Evolutionary conservation across 2,113 vertebrate species (phyloP).

Genomic region (Daboia siamensis): DNA sequence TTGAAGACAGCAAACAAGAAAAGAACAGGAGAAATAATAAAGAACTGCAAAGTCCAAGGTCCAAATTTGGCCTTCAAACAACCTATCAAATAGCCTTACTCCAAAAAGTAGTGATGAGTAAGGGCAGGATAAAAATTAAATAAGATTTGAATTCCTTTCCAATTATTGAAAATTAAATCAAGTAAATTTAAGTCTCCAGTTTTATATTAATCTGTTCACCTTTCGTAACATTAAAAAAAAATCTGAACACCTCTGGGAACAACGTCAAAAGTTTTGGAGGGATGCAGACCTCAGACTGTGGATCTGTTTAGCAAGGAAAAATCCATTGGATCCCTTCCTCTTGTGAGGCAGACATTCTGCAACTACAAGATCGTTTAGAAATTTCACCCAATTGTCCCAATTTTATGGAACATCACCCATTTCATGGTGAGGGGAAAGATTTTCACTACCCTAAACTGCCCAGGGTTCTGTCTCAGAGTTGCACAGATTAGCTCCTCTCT

Average conservation of each 20-base stretch:
- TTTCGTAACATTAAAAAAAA: neutral
- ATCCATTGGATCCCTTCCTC: neutral
- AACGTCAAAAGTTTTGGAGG: neutral
- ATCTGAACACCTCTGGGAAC: neutral
- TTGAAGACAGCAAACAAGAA: neutral
- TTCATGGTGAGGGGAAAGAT: neutral
- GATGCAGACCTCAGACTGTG: neutral
- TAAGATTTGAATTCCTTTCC: neutral
- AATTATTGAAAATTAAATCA: neutral
- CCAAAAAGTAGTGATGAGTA: neutral
- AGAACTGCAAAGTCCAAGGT: neutral
- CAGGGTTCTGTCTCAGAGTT: neutral
- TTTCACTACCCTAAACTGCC: neutral
- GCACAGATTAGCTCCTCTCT: neutral
- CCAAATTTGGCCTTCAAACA: neutral
- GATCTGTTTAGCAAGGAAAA: neutral
- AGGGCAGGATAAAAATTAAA: neutral
- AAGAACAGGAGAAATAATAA: neutral
- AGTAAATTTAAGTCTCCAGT: neutral
- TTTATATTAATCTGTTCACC: neutral
- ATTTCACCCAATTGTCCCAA: neutral
- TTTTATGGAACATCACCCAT: neutral
- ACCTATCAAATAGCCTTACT: neutral
- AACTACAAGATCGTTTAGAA: neutral
- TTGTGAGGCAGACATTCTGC: neutral